Evolutionary conservation across 2,113 vertebrate genomes (phyloP).

Genomic region (Athene noctua): DNA sequence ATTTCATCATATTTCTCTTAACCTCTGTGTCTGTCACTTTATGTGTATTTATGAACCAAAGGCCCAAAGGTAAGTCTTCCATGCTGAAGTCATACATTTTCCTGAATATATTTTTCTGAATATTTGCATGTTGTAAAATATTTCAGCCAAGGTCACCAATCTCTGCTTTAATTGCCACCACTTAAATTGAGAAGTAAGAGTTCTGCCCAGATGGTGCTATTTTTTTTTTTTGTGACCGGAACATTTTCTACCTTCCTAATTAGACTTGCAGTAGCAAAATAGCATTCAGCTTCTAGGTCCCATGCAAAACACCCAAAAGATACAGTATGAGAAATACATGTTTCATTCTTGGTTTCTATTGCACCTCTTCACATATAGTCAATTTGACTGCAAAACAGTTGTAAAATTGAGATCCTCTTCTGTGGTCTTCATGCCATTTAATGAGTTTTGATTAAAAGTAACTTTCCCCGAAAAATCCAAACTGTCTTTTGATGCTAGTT

Average conservation of each 20-base stretch:
- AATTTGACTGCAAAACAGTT: not conserved
- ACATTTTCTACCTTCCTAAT: not conserved
- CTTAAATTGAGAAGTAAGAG: not conserved
- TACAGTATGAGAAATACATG: not conserved
- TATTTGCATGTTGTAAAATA: not conserved
- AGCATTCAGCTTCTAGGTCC: not conserved
- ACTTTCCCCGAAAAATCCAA: not conserved
- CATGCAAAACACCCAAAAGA: not conserved
- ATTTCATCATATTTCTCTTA: not conserved
- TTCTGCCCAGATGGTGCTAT: not conserved
- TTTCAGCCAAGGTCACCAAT: not conserved
- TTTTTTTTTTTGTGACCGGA: not conserved
- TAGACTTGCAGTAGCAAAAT: not conserved
- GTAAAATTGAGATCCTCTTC: not conserved
- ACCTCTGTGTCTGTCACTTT: not conserved
- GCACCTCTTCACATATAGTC: not conserved
- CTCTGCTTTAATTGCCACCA: not conserved
- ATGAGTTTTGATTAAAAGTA: not conserved
- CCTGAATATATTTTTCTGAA: not conserved
- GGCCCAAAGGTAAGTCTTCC: not conserved
- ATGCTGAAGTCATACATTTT: not conserved
- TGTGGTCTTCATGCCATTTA: not conserved
- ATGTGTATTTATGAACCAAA: not conserved
- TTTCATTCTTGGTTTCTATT: not conserved
- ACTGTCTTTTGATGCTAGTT: not conserved